Base-by-base conservation (phyloP, 2,113 vertebrate genomes). In the Condylura cristata region DNA sequence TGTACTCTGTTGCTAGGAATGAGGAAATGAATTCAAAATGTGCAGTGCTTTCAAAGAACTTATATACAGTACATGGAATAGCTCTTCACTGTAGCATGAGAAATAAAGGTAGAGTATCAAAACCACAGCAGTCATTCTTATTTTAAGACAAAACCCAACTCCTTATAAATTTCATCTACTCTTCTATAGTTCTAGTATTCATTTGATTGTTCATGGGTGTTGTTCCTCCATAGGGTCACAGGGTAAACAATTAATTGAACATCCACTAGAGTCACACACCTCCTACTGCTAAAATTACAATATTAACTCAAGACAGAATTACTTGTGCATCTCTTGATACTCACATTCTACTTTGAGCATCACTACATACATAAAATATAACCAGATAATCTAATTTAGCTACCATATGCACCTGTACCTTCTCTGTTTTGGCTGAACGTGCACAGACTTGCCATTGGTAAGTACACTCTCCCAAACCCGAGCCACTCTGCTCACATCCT, bases 241-340 rank as follows among this genome's bases (percentile, higher is more conserved):
- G 26, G 32, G 30, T 18, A 81, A 75, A 61, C 11, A 26, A 51
- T 6, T 51, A 60, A n/a, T 1, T n/a, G 26, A 56, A 12, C 1
- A 37, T 24, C 58, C 24, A 44, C 17, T 22, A 26, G 0, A 11
- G 44, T 61, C 16, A 41, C 30, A 68, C 17, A 16, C 34, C 30
- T 26, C 17, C 41, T 46, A 8, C 18, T 5, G 4, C 48, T 22
- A 4, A 53, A 51, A 12, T 24, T 28, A 51, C 6, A n/a, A 14
- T 7, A 11, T 0, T 5, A 0, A 32, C 11, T 3, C 61, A 56
- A 12, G 8, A 26, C 32, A 74, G 17, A 10, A 4, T 1, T 12
- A 6, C 44, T 61, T 32, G 48, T 10, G 41, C 0, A 7, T 37
- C 48, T 37, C 39, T 2, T 3, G 5, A 4, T n/a, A 68, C 12